Conservation (phyloP, 2,113 vertebrate genomes). For the Peromyscus polionotus region DNA sequence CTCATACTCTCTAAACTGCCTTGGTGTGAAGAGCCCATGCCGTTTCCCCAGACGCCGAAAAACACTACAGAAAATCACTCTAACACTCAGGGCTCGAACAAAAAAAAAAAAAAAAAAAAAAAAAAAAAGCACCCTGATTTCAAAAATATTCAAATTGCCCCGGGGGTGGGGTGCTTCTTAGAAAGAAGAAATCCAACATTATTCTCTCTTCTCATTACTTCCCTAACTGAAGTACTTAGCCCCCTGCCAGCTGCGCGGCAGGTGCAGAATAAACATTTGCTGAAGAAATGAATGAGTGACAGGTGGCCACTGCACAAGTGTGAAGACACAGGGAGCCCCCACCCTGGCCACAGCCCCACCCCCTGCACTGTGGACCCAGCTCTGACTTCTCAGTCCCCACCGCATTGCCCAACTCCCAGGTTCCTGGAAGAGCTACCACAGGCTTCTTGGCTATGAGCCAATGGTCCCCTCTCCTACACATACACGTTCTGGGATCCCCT, state of each 20-base stretch:
- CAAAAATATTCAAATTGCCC: conserved; percentile 47
- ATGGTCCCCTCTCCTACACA: background rate
- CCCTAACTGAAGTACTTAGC: conserved; percentile 69
- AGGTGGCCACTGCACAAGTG: background rate
- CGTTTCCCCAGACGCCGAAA: background rate
- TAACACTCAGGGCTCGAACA: background rate
- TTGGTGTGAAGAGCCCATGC: background rate
- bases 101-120: conserved; percentile 20
- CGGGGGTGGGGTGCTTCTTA: background rate
- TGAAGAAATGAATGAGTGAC: conserved; percentile 61
- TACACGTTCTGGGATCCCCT: background rate
- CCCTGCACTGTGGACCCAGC: too few species aligned
- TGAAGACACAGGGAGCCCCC: background rate
- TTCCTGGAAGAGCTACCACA: background rate
- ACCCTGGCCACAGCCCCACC: rapidly evolving
- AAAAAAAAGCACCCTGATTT: conserved; percentile 1
- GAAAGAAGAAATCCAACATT: conserved; percentile 54
- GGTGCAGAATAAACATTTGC: conserved; percentile 72
- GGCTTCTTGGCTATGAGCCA: background rate
- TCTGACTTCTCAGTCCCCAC: background rate
- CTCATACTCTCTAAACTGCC: background rate
- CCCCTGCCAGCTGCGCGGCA: conserved; percentile 54
- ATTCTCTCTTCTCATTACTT: conserved; percentile 20
- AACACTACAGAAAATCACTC: background rate
- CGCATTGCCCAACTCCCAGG: background rate